Base-by-base conservation (phyloP, 2,797 vertebrate species). In the Gymnodraco acuticeps region DNA sequence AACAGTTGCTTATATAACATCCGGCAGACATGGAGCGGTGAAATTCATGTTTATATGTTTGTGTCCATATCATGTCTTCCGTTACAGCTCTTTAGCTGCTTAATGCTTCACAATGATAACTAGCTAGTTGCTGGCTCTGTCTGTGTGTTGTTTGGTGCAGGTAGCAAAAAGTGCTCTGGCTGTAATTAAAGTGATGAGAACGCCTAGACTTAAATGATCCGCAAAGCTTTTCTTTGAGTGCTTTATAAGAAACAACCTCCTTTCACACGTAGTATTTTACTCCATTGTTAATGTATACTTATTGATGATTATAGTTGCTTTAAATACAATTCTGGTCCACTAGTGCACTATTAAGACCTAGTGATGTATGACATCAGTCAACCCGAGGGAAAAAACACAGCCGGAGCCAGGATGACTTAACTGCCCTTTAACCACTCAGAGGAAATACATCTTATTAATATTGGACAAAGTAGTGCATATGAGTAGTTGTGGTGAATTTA, bases 391-490 rank as follows among this genome's bases (percentile, higher is more conserved):
- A 85, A 51, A 82, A 82, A 78, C 50, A 68, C 62, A 42, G 71
- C 64, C 47, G 48, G 47, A 77, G 54, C 33, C 70, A 41, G 71
- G 58, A 76, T 42, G 68, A 81, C 66, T 72, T 45, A 83, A 74
- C 75, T 75, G 73, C 73, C 70, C 75, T 80, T 83, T 78, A 77
- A 75, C 68, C 68, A 65, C 83, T 82, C 64, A 60, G 76, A 52
- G 6, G 48, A 70, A 83, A 78, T 68, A 77, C 47, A 74, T 62
- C 63, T 75, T 15, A 87, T 92, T 84, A 89, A 89, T 88, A 82
- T 89, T 88, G 77, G 66, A 88, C 31, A 64, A 69, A 76, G 64
- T 73, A 19, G 31, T 73, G 77, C 81, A 73, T 72, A 77, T 66
- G 73, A 75, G 67, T 58, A 66, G 76, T 48, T 45, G 68, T 47